Percentiles rank a stretch among this genome's conserved stretches.
phyloP scores from a whole-genome alignment of 2,113 vertebrate genomes.

The Dascyllus trimaculatus region DNA sequence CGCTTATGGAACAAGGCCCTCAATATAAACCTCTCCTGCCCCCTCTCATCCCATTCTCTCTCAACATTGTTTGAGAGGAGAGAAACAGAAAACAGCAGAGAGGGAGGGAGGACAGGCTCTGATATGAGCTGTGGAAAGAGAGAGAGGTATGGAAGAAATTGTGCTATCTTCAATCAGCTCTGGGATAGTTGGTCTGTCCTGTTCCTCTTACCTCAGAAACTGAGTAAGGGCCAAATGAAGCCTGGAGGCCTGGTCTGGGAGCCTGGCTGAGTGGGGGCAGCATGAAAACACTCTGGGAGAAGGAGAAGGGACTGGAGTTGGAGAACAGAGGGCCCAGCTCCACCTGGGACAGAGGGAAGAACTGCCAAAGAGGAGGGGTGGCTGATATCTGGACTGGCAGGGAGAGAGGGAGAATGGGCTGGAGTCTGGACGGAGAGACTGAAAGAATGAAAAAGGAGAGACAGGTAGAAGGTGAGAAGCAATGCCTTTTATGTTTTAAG shows the following conservation, averaged over 20 bases:
- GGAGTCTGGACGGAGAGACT: slow-evolving; percentile 61
- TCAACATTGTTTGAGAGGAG: slow-evolving; percentile 78
- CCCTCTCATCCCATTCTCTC: slow-evolving; percentile 48
- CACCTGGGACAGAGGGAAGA: slow-evolving; percentile 77
- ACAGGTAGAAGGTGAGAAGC: neutral
- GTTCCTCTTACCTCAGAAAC: slow-evolving; percentile 74
- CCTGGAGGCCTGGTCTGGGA: slow-evolving; percentile 63
- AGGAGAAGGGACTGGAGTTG: slow-evolving; percentile 82
- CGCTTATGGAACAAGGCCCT: slow-evolving; percentile 76
- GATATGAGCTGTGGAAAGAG: slow-evolving; percentile 69
- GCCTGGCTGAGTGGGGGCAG: slow-evolving; percentile 45
- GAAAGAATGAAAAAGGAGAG: neutral
- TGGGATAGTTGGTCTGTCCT: neutral
- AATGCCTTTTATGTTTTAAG: no score
- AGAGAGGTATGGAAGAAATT: neutral
- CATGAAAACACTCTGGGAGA: slow-evolving; percentile 76
- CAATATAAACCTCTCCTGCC: slow-evolving; percentile 62
- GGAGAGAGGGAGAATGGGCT: slow-evolving; percentile 68
- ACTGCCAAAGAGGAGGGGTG: slow-evolving; percentile 67
- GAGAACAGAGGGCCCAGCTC: slow-evolving; percentile 79
- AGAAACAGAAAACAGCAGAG: slow-evolving; percentile 65
- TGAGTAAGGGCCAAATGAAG: slow-evolving; percentile 80
- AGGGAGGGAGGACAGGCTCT: slow-evolving; percentile 54
- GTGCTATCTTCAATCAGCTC: neutral
- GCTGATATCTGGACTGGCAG: slow-evolving; percentile 74